Base-by-base conservation (phyloP, 53 echinoderm and acorn worm genomes). In the Echinarachnius parma region DNA sequence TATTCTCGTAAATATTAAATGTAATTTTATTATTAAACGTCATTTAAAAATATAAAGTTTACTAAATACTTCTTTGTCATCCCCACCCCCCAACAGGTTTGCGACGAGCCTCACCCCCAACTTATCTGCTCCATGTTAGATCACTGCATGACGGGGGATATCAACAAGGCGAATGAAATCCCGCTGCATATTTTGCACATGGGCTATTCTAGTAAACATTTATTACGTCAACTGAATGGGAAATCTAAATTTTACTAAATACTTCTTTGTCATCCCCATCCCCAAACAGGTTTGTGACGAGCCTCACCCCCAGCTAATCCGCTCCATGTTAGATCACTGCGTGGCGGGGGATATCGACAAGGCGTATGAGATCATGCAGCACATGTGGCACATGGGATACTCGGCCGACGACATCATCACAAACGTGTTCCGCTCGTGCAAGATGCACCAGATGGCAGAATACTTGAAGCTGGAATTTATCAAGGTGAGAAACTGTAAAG, bases 221-320 rank as follows among this genome's bases (percentile, higher is more conserved):
- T n/a, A n/a, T n/a, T n/a, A n/a, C n/a, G n/a, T n/a, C n/a, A n/a
- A n/a, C n/a, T n/a, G n/a, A n/a, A n/a, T n/a, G n/a, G n/a, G n/a
- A n/a, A n/a, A n/a, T n/a, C n/a, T n/a, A n/a, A n/a, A n/a, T n/a
- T n/a, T n/a, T n/a, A n/a, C n/a, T n/a, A n/a, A n/a, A n/a, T n/a
- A n/a, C n/a, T n/a, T n/a, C n/a, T n/a, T n/a, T n/a, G n/a, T n/a
- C n/a, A n/a, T n/a, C n/a, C n/a, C n/a, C n/a, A n/a, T n/a, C n/a
- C n/a, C n/a, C n/a, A n/a, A 27, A 4, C 70, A 96, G 96, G 96
- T 96, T 4, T 96, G 96, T 68, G 96, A 96, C 53, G 96, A 96
- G 65, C 96, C 96, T 30, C 96, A 96, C 63, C 96, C 96, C n/a
- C 53, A 81, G 42, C 78, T 91, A n/a, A 91, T 96, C 80, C 87